phyloP scores from a whole-genome alignment of 2,797 vertebrate species.

The Sebastes kiyomatsui region DNA sequence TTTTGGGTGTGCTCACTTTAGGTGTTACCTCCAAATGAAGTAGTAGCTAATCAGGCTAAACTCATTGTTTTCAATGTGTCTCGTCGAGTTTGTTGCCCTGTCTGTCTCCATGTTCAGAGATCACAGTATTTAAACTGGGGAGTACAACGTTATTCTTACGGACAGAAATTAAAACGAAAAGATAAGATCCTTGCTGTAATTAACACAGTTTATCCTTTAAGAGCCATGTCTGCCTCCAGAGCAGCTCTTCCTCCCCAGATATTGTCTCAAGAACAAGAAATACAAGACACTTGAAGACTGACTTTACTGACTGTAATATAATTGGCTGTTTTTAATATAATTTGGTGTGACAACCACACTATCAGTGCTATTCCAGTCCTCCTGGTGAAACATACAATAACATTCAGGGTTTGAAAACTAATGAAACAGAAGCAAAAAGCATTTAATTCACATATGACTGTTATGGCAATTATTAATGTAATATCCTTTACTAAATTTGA shows the following conservation, averaged over 20 bases:
- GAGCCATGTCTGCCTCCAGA: not conserved
- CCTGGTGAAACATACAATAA: not conserved
- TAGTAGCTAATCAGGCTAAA: not conserved
- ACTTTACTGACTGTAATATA: not conserved
- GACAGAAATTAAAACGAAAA: not conserved
- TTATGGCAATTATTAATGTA: conserved; percentile 9
- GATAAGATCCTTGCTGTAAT: not conserved
- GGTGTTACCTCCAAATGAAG: not conserved
- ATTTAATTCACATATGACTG: not conserved
- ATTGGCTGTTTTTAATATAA: not conserved
- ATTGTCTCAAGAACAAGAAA: not conserved
- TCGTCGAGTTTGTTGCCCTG: not conserved
- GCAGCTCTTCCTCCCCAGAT: not conserved
- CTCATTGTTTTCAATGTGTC: not conserved
- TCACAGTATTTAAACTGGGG: not conserved
- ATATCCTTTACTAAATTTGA: not conserved
- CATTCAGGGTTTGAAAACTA: not conserved
- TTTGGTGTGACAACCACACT: not conserved
- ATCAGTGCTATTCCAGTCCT: not conserved
- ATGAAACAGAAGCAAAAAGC: not conserved
- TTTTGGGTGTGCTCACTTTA: not conserved
- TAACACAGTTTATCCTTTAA: not conserved
- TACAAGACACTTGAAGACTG: not conserved
- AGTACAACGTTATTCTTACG: not conserved
- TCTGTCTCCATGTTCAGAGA: not conserved